Percentiles rank a stretch among this genome's conserved stretches.
phyloP scores from a whole-genome alignment of 1,140 invertebrate genomes.

The Panagrolaimus sp. region DNA sequence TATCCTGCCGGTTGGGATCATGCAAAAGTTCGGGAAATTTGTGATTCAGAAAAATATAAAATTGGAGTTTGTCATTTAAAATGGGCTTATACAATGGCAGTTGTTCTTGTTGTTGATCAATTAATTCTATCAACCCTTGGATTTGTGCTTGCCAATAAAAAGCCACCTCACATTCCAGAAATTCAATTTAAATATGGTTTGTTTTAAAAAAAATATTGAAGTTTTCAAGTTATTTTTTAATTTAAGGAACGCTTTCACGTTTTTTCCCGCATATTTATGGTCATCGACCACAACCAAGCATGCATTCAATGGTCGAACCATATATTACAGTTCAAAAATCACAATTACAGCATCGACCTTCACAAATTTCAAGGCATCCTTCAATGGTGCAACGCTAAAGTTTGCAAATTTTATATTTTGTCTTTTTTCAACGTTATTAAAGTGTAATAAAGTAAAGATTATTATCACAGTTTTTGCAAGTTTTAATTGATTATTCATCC shows the following conservation, averaged over 20 bases:
- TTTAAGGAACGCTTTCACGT: slow-evolving; percentile 7
- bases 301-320: neutral
- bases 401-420: no score
- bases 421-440: no score
- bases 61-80: neutral
- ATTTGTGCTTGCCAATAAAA: slow-evolving; percentile 12
- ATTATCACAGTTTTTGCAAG: no score
- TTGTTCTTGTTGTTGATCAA: slow-evolving; percentile 11
- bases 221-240: neutral
- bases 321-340: neutral
- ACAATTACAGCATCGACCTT: no score
- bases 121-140: neutral
- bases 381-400: no score
- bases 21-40: slow-evolving; percentile 13
- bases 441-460: no score
- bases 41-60: slow-evolving; percentile 12
- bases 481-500: no score
- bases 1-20: slow-evolving; percentile 11
- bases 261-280: slow-evolving; percentile 12
- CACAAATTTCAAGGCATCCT: no score
- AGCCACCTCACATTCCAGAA: slow-evolving; percentile 9
- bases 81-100: slow-evolving; percentile 8
- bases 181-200: slow-evolving; percentile 8
- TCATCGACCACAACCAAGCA: neutral
- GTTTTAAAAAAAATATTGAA: neutral